Evolutionary conservation across 2,888 invertebrate genomes (phyloP).

Genomic region (Atrina japonica): DNA sequence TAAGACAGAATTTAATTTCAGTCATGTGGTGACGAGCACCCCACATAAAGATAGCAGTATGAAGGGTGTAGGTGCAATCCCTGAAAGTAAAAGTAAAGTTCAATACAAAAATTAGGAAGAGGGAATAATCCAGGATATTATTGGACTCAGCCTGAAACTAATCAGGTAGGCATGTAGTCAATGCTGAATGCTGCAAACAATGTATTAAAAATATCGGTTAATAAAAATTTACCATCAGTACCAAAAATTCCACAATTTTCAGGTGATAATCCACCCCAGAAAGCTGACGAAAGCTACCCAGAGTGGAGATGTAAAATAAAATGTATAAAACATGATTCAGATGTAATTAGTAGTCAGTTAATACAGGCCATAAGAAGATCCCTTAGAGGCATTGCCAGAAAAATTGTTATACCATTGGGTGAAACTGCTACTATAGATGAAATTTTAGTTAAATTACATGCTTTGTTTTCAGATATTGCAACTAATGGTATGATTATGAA

Average conservation of each 20-base stretch:
- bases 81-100: slow-evolving; percentile 2
- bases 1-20: no score
- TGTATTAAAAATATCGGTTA: no score
- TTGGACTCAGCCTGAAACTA: no score
- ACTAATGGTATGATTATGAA: slow-evolving; percentile 41
- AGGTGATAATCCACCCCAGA: slow-evolving; percentile 36
- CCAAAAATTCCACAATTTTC: slow-evolving; percentile 38
- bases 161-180: no score
- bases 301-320: slow-evolving; percentile 36
- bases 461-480: slow-evolving; percentile 30
- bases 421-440: slow-evolving; percentile 24
- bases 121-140: no score
- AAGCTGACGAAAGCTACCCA: slow-evolving; percentile 32
- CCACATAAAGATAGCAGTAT: background rate
- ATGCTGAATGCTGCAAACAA: no score
- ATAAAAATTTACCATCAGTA: background rate
- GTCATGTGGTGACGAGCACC: no score
- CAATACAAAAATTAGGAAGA: no score
- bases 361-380: slow-evolving; percentile 31
- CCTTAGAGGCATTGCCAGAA: slow-evolving; percentile 35
- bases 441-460: slow-evolving; percentile 31
- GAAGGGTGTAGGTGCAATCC: background rate
- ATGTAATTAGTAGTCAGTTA: slow-evolving; percentile 15
- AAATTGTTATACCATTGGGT: slow-evolving; percentile 34
- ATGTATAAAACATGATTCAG: slow-evolving; percentile 22